phyloP scores from a whole-genome alignment of 2,113 vertebrate genomes.

The Halichoerus grypus region DNA sequence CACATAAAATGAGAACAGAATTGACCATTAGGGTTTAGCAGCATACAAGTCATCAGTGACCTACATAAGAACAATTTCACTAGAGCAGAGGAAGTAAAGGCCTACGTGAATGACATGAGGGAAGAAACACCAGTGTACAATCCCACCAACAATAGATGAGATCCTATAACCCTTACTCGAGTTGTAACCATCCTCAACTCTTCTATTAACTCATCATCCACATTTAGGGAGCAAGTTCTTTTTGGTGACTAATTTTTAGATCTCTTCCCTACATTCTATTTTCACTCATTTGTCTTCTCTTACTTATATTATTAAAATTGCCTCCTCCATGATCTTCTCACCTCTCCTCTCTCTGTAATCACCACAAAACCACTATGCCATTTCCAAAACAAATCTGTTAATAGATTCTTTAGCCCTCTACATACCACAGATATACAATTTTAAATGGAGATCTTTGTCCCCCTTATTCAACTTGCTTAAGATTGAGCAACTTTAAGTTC shows the following conservation, averaged over 20 bases:
- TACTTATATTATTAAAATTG: background rate
- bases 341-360: background rate
- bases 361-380: background rate
- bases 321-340: background rate
- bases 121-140: background rate
- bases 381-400: slow-evolving; percentile 15
- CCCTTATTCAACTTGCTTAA: background rate
- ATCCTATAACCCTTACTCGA: background rate
- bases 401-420: background rate
- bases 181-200: background rate
- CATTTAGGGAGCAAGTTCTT: background rate
- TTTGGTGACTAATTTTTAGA: background rate
- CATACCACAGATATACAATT: background rate
- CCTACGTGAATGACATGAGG: background rate
- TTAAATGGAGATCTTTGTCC: slow-evolving; percentile 7
- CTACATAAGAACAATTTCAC: background rate
- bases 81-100: background rate
- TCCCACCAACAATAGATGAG: background rate
- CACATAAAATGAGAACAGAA: background rate
- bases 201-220: background rate
- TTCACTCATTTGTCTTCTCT: slow-evolving; percentile 18
- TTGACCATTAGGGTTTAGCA: background rate
- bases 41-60: background rate
- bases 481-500: background rate
- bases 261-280: background rate